Base-by-base conservation (phyloP, 2,113 vertebrate genomes). In the Forbesichthys papilliferus region DNA sequence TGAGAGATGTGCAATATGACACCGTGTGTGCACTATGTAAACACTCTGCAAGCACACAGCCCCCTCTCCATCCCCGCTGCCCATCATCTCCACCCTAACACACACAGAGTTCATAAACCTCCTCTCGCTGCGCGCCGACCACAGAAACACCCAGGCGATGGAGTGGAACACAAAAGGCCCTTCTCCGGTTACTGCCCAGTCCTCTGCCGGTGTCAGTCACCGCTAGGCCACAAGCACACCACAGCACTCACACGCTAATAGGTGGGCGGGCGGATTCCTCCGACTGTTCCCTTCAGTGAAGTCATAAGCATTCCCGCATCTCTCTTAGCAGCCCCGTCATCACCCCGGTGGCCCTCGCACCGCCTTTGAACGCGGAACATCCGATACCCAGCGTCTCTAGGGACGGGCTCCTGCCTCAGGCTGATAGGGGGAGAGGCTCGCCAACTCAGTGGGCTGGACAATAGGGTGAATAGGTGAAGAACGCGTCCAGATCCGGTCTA, bases 271-370 rank as follows among this genome's bases (percentile, higher is more conserved):
- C 54, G 48, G 70, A 69, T 13, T 61, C 66, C 36, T 55, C 53
- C 55, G 63, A 56, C 46, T 20, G 54, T 55, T 72, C 75, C 86
- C 85, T 87, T 89, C 85, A 87, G 67, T 53, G 64, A 69, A 71
- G 70, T 73, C 82, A 86, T 86, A 85, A 87, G 86, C 42, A 77
- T 83, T 74, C 72, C 78, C 72, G 66, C 64, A 48, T 65, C 75
- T 87, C 73, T 42, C 36, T 42, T 84, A 61, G 14, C 54, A 27
- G 69, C 47, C 72, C 77, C 79, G 83, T 90, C 79, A 81, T 87
- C 79, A 68, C 55, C 27, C 57, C 49, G 69, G 68, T 36, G 65
- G 85, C 75, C 63, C 78, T 77, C 54, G 48, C 65, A 59, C 55
- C 75, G 53, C 65, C 80, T 88, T 86, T 90, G 80, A 89, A 84